A percentile compares a stretch with the other conserved stretches of the same genome.
Conservation (phyloP, 2,113 vertebrate genomes). For the Pampusana beccarii region DNA sequence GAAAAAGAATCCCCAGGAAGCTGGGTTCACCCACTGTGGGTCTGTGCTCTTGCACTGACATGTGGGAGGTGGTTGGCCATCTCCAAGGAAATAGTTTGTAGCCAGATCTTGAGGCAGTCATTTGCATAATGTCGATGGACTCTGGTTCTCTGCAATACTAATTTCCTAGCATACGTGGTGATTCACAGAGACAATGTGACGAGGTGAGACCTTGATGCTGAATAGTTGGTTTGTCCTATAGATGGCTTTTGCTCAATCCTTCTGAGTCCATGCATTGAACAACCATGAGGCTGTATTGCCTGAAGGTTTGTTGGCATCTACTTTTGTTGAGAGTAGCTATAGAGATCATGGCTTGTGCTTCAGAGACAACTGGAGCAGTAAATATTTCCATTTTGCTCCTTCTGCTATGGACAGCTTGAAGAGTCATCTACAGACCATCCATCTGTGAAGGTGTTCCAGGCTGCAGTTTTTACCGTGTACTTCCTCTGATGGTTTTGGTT, state of each 20-base stretch:
- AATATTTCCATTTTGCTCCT: not conserved
- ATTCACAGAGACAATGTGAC: not conserved
- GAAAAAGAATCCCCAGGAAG: too few relatives aligned
- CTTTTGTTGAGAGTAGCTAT: not conserved
- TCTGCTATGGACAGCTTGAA: not conserved
- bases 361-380: not conserved
- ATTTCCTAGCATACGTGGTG: not conserved
- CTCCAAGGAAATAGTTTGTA: not conserved
- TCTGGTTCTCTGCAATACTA: not conserved
- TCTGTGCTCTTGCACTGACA: not conserved
- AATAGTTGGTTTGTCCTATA: not conserved
- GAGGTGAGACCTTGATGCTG: not conserved
- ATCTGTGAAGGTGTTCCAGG: not conserved
- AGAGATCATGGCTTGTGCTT: not conserved
- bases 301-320: not conserved
- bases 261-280: not conserved
- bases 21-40: rapidly evolving
- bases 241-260: not conserved
- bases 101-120: not conserved
- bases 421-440: not conserved
- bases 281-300: not conserved
- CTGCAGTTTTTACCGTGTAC: not conserved
- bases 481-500: not conserved
- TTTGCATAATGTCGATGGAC: rapidly evolving
- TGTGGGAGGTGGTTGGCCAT: not conserved